A percentile compares a stretch with the other conserved stretches of the same genome.
Evolutionary conservation across 1,140 invertebrate genomes (phyloP).

Genomic region (Planococcus citri): DNA sequence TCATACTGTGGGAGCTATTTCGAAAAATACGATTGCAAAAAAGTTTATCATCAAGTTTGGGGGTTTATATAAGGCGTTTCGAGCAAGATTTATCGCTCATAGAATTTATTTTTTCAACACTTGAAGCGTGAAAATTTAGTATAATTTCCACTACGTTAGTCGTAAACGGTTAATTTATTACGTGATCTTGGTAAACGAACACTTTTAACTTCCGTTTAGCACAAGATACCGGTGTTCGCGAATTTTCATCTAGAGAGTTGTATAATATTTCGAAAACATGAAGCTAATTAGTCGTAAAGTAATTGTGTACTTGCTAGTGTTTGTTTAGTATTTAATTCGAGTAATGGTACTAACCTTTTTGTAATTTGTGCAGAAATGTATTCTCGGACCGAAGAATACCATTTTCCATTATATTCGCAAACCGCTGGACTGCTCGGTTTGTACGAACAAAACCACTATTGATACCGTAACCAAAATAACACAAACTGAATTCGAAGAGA

Average conservation of each 20-base stretch:
- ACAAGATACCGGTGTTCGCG: too few species aligned
- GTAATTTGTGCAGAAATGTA: neutral
- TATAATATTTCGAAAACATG: neutral
- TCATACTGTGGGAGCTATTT: too few species aligned
- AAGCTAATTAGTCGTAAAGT: neutral
- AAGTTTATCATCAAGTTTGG: neutral
- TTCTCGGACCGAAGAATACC: neutral
- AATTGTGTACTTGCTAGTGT: neutral
- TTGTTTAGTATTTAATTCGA: neutral
- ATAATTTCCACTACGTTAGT: neutral
- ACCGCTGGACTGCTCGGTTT: neutral
- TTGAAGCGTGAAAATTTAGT: neutral
- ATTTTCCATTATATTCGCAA: neutral
- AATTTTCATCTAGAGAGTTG: too few species aligned
- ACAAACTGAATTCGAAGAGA: slow-evolving; percentile 6
- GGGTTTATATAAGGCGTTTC: too few species aligned
- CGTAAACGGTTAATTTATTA: neutral
- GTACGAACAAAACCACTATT: neutral
- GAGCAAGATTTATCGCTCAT: neutral
- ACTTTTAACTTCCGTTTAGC: too few species aligned
- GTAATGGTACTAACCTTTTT: neutral
- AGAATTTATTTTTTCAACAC: neutral
- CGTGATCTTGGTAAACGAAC: neutral
- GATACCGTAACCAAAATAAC: neutral
- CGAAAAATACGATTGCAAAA: neutral